These are phyloP conservation scores for Agapornis roseicollis DNA, from an alignment of 2,113 vertebrate species.

Conservation along the genomic window DNA sequence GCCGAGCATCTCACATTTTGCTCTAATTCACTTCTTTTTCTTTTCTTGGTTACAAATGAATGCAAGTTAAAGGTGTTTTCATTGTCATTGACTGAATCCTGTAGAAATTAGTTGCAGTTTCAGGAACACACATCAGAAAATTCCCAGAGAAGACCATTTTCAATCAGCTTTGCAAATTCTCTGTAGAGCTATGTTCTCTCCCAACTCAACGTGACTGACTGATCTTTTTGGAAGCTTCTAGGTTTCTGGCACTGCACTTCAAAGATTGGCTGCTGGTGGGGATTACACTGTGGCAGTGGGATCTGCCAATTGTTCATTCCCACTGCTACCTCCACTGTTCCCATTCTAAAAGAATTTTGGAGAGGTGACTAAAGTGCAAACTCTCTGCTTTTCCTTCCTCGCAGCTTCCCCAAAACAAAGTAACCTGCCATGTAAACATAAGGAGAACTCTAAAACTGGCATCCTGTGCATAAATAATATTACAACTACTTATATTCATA, in stretches of 20 bases:
- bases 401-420: not conserved
- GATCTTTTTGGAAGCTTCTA: not conserved
- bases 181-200: not conserved
- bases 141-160: not conserved
- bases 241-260: not conserved
- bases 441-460: constrained; percentile 3
- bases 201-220: not conserved
- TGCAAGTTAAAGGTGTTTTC: not conserved
- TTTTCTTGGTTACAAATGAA: not conserved
- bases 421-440: not conserved
- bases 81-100: not conserved
- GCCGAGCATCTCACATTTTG: not conserved
- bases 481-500: constrained; percentile 25
- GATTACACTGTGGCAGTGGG: not conserved
- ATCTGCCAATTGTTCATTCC: not conserved
- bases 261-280: not conserved
- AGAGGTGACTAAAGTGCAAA: not conserved
- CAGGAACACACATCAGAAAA: not conserved
- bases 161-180: not conserved
- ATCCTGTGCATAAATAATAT: not conserved
- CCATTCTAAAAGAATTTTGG: not conserved
- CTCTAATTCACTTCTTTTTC: not conserved
- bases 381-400: not conserved
- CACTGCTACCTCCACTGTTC: not conserved
- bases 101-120: not conserved